A percentile compares a stretch with the other conserved stretches of the same genome.
Evolutionary conservation across 2,888 invertebrate genomes (phyloP).

Genomic region (Pedicia rivosa): DNA sequence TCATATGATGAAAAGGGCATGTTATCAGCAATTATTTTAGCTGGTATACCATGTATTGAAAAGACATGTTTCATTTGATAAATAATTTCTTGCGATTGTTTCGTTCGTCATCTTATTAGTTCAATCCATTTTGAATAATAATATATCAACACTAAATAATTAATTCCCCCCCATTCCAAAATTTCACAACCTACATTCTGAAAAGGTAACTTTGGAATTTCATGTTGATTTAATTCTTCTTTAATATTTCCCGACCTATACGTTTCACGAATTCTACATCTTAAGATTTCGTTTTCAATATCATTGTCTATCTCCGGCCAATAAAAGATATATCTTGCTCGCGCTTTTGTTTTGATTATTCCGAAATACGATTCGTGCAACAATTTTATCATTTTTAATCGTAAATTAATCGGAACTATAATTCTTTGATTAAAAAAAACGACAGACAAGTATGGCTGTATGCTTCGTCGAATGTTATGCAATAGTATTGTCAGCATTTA

Average conservation of each 20-base stretch:
- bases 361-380: conserved; percentile 13
- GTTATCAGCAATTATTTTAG: conserved; percentile 10
- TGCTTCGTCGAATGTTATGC: too few relatives aligned
- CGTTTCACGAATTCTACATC: neutral
- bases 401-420: conserved; percentile 10
- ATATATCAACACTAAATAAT: conserved; percentile 11
- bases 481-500: too few relatives aligned
- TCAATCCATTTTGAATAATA: conserved; percentile 12
- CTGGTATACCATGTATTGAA: conserved; percentile 11
- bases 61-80: conserved; percentile 6
- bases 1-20: conserved; percentile 9
- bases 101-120: conserved; percentile 13
- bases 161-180: conserved; percentile 8
- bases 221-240: conserved; percentile 12
- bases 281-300: neutral
- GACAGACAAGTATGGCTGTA: too few relatives aligned
- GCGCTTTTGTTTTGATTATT: conserved; percentile 9
- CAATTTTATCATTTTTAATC: conserved; percentile 9
- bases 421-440: conserved; percentile 7
- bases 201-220: conserved; percentile 11
- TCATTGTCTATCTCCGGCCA: neutral
- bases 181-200: conserved; percentile 12
- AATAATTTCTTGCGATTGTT: conserved; percentile 2
- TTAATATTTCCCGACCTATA: conserved; percentile 7
- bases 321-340: conserved; percentile 7